Percentiles rank a stretch among this genome's conserved stretches.
Evolutionary conservation across 2,888 invertebrate genomes (phyloP).

Genomic region (Schizotus pectinicornis): DNA sequence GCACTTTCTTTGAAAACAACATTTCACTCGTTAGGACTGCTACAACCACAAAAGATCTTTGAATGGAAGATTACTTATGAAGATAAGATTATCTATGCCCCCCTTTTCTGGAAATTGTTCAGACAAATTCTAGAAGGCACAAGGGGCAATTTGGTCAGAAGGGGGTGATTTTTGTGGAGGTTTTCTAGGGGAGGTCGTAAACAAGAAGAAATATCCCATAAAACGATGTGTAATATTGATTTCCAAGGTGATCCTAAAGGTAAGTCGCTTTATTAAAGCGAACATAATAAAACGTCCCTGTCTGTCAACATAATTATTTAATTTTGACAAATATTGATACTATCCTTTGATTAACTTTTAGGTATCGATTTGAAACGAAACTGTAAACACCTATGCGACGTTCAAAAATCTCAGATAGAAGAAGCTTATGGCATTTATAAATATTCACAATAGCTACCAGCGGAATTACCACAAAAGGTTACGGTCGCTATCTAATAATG

Average conservation of each 20-base stretch:
- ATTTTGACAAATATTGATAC: conserved; percentile 41
- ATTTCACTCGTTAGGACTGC: too few relatives aligned
- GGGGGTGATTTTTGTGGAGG: too few relatives aligned
- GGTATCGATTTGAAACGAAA: conserved; percentile 6
- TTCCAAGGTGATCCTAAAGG: conserved; percentile 11
- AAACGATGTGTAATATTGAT: conserved; percentile 23
- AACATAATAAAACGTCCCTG: conserved; percentile 36
- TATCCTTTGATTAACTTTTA: conserved; percentile 35
- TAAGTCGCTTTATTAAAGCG: conserved; percentile 29
- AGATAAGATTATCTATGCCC: too few relatives aligned
- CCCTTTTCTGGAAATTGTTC: too few relatives aligned
- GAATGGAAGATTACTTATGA: too few relatives aligned
- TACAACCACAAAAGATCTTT: too few relatives aligned
- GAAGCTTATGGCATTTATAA: background rate
- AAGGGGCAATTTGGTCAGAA: too few relatives aligned
- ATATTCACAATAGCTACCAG: background rate
- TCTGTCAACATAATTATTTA: conserved; percentile 39
- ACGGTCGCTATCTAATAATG: conserved; percentile 13
- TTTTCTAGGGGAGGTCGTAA: background rate
- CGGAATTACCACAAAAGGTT: background rate
- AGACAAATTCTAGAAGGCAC: too few relatives aligned
- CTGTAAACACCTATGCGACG: too few relatives aligned
- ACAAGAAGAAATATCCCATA: conserved; percentile 11
- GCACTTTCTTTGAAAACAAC: too few relatives aligned
- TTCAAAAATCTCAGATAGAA: background rate